phyloP scores from a whole-genome alignment of 2,113 vertebrate species.

The Campylomormyrus numenius region DNA sequence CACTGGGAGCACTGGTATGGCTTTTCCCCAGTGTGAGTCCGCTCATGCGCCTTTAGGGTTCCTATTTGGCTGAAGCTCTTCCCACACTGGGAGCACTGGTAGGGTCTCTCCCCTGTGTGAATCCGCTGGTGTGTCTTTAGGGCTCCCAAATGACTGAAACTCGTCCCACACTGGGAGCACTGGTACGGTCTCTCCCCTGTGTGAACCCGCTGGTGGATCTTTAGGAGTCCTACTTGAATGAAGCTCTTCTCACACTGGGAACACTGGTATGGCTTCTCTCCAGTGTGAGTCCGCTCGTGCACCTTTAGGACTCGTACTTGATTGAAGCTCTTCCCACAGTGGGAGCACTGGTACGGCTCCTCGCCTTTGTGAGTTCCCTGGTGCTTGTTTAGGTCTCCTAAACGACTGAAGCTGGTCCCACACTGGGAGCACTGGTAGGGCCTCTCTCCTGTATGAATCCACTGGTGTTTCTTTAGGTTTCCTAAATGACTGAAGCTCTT shows the following conservation, averaged over 20 bases:
- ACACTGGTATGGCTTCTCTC: not conserved
- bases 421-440: not conserved
- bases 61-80: not conserved
- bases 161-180: not conserved
- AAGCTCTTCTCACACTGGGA: not conserved
- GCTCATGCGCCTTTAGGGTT: not conserved
- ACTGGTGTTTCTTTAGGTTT: not conserved
- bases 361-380: not conserved
- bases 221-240: not conserved
- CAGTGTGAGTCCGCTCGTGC: not conserved
- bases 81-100: not conserved
- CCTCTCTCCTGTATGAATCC: not conserved
- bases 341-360: not conserved
- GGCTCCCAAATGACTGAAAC: not conserved
- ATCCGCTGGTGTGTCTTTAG: not conserved
- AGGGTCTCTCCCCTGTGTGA: not conserved
- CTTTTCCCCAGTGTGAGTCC: not conserved
- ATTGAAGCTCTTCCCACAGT: not conserved
- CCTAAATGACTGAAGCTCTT: not conserved
- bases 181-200: not conserved
- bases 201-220: not conserved
- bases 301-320: not conserved
- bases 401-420: not conserved
- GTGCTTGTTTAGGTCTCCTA: not conserved
- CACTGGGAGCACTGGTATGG: not conserved